Evolutionary conservation across 1,140 invertebrate species (phyloP).

Genomic region (Papilio helenus): DNA sequence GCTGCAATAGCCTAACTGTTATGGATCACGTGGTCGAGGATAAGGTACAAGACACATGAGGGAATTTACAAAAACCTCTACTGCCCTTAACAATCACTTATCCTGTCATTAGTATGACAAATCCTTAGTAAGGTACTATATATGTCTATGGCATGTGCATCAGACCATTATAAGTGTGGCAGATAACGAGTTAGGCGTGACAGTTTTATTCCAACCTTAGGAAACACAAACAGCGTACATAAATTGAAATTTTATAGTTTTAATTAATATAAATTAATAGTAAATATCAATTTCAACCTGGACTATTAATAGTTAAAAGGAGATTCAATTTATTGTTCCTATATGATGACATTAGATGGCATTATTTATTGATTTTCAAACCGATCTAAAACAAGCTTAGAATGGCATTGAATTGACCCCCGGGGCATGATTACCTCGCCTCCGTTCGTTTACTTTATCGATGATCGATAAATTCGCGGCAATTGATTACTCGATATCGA

Average conservation of each 20-base stretch:
- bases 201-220: neutral
- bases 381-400: slow-evolving; percentile 19
- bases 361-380: neutral
- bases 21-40: no score
- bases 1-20: no score
- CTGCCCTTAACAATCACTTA: neutral
- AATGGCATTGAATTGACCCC: neutral
- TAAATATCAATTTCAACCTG: neutral
- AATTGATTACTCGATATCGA: slow-evolving; percentile 33
- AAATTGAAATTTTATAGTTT: slow-evolving; percentile 1
- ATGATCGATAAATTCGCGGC: slow-evolving; percentile 36
- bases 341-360: neutral
- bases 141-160: no score
- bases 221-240: neutral
- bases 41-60: no score
- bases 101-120: neutral
- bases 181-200: neutral
- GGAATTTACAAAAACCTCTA: no score
- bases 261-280: neutral
- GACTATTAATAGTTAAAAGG: neutral
- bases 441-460: slow-evolving; percentile 37
- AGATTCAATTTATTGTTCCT: neutral
- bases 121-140: neutral
- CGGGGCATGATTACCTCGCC: slow-evolving; percentile 30
- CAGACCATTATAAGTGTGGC: neutral